phyloP scores from a whole-genome alignment of 2,113 vertebrate genomes.

The Octodon degus region DNA sequence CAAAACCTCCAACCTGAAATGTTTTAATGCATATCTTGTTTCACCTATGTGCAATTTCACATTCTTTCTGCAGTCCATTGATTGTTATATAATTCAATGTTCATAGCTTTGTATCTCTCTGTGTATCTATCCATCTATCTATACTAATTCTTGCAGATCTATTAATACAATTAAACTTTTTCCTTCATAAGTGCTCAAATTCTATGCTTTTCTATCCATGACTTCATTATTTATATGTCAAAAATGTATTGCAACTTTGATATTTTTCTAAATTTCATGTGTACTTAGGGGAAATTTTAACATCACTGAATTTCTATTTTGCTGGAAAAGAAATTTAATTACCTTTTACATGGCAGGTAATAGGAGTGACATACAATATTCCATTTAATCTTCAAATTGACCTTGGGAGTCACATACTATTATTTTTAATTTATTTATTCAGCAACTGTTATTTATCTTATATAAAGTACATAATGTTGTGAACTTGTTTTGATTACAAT shows the following conservation, averaged over 20 bases:
- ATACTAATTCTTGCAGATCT: background rate
- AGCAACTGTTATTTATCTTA: background rate
- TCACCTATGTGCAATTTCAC: background rate
- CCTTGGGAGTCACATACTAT: background rate
- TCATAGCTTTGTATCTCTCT: background rate
- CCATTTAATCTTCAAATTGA: constrained; percentile 6
- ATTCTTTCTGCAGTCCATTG: background rate
- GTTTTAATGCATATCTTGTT: background rate
- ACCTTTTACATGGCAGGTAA: background rate
- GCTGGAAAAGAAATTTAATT: background rate
- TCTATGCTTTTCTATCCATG: background rate
- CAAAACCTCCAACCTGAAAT: background rate
- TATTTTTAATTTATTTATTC: background rate
- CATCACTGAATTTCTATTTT: background rate
- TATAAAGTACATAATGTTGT: background rate
- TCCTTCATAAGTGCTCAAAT: background rate
- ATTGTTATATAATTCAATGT: background rate
- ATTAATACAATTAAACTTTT: background rate
- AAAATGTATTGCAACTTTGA: background rate
- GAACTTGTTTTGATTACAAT: background rate
- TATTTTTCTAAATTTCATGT: background rate
- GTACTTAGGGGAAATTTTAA: background rate
- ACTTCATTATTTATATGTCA: background rate
- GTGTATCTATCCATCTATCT: background rate
- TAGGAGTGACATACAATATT: background rate